Conservation (phyloP, 1,140 invertebrate species). For the Chionoecetes opilio region DNA sequence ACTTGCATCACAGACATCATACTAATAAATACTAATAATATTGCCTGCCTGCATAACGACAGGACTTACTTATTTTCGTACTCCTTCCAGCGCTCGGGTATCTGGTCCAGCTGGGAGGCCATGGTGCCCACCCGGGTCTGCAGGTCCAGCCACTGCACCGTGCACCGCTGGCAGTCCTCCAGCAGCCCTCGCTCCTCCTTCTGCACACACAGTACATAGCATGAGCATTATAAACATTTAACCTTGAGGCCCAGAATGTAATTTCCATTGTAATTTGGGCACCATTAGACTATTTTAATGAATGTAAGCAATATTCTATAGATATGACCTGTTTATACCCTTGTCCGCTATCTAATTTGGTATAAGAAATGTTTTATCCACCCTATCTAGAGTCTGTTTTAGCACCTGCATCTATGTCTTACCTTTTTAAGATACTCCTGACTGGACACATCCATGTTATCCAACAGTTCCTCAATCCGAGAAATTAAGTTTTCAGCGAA, state of each 20-base stretch:
- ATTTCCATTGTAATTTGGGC: no score
- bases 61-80: constrained; percentile 90
- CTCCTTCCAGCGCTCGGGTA: constrained; percentile 94
- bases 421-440: constrained; percentile 75
- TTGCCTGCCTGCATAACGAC: neutral
- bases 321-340: no score
- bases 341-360: no score
- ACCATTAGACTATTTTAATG: no score
- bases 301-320: no score
- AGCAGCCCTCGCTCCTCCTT: constrained; percentile 83
- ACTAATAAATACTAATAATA: neutral
- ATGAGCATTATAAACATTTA: neutral
- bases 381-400: no score
- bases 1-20: no score
- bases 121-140: constrained; percentile 89
- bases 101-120: constrained; percentile 91
- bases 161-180: constrained; percentile 88
- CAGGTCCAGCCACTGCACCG: constrained; percentile 90
- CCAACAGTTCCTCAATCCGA: constrained; percentile 90
- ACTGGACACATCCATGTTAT: constrained; percentile 84
- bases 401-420: neutral
- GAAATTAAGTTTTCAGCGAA: constrained; percentile 77
- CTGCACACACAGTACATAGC: neutral
- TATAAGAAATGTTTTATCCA: no score
- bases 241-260: no score